Base-by-base conservation (phyloP, 2,888 invertebrate genomes). In the Eupelmus urozonus region DNA sequence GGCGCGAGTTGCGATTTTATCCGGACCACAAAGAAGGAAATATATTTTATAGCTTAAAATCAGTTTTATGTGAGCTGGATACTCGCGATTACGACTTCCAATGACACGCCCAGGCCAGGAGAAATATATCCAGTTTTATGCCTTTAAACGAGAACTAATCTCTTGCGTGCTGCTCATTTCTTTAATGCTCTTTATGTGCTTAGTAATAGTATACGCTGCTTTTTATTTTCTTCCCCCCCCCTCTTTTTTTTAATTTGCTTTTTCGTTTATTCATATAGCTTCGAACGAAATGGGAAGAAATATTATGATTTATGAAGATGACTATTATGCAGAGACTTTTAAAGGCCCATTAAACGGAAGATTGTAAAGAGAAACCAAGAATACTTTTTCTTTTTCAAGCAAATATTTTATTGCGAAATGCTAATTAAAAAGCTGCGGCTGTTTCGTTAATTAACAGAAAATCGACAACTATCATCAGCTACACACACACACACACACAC, bases 41-140 rank as follows among this genome's bases (percentile, higher is more conserved):
- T 82, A 78, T 74, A 82, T 85, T 87, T 87, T 86, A 87, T 85
- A 83, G 85, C 80, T 84, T 82, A 81, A 85, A 87, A 87, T 87
- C 85, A 84, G 80, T 85, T 87, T 87, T 87, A 87, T 84, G 84
- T 81, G 81, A 76, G 77, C 78, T 80, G 83, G 83, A 85, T 85
- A 85, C n/a, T n/a, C 81, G 83, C 83, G 82, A 87, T 86, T 86
- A 86, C 84, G 85, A 85, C 83, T 83, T 69, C n/a, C 70, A 80
- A 81, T 75, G 81, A 80, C 80, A 79, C 80, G 81, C 81, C 70
- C 83, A 84, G 20, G 11, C 82, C 83, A 82, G 67, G 78, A 77
- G 80, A 81, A 69, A 78, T 65, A 67, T 73, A 72, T 63, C 40
- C 69, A 76, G 59, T 78, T 82, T 82, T 83, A 83, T 81, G 79